Base-by-base conservation (phyloP, 1,140 invertebrate genomes). In the Heliconius melpomene region DNA sequence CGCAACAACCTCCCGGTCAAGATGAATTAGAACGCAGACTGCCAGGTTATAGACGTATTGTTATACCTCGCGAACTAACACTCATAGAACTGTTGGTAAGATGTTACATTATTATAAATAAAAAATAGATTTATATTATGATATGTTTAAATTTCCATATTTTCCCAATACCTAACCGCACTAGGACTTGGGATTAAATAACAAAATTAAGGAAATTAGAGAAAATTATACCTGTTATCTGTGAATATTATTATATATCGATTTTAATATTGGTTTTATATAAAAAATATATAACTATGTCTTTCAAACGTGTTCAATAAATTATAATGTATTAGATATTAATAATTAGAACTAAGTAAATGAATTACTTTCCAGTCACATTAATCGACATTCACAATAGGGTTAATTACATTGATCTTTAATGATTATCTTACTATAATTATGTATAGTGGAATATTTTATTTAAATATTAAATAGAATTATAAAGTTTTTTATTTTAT, bases 41-140 rank as follows among this genome's bases (percentile, higher is more conserved):
- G 36, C 94, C 92, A 20, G 94, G 88, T 77, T 92, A 95, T 84
- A 86, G 95, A 77, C 94, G 95, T 1, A 95, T 95, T 66, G 94
- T 95, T 11, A 92, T 96, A 82, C 95, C 95, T 2, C 86, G 95
- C 9, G 95, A 96, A 83, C 91, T 95, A 36, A 96, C 95, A 20
- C 87, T 96, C 18, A 95, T 95, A 79, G 95, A 96, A 83, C 78
- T 96, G 2, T 84, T 96, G 92, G 96, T 96, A 89, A 91, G 94
- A 46, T 46, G 3, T 46, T 13, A 46, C 11, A 46, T 13, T 32
- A 32, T 32, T 46, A 46, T 46, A 46, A 46, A 46, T 46, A 5
- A 5, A 46, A 46, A 46, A 46, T 16, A 46, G 40, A 46, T 46
- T 46, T 46, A 46, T 16, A 16, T 16, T 36, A 36, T 36, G 32